Evolutionary conservation across 2,888 invertebrate genomes (phyloP).

Genomic region (Ptycholaimellus sp.): DNA sequence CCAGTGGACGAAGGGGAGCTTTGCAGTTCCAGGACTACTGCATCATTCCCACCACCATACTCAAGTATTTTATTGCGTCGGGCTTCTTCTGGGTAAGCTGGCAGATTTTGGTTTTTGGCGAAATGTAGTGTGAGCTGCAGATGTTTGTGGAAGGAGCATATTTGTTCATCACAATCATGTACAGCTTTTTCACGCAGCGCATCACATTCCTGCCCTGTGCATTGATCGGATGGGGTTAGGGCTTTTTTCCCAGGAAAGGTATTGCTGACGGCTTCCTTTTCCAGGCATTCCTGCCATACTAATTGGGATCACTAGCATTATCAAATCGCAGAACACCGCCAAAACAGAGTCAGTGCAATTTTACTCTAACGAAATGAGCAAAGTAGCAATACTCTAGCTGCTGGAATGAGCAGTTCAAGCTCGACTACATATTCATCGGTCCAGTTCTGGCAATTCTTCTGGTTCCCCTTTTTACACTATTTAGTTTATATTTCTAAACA

Average conservation of each 20-base stretch:
- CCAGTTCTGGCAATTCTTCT: conserved; percentile 16
- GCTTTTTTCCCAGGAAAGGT: neutral
- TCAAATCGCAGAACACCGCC: neutral
- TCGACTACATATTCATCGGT: conserved; percentile 2
- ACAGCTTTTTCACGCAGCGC: conserved; percentile 25
- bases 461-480: neutral
- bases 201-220: conserved; percentile 26
- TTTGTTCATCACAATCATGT: conserved; percentile 27
- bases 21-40: conserved; percentile 19
- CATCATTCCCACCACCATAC: conserved; percentile 36
- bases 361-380: too few relatives aligned
- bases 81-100: conserved; percentile 97
- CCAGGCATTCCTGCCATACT: conserved; percentile 8
- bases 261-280: too few relatives aligned
- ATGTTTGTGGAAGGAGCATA: conserved; percentile 44
- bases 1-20: neutral
- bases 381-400: too few relatives aligned
- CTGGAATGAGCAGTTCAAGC: neutral
- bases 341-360: neutral
- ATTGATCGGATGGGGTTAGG: conserved; percentile 29
- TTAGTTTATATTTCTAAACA: neutral
- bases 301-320: neutral
- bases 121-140: too few relatives aligned
- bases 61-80: conserved; percentile 71
- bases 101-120: too few relatives aligned